Evolutionary conservation across 2,797 vertebrate genomes (phyloP).

Genomic region (Simalia tracyae): DNA sequence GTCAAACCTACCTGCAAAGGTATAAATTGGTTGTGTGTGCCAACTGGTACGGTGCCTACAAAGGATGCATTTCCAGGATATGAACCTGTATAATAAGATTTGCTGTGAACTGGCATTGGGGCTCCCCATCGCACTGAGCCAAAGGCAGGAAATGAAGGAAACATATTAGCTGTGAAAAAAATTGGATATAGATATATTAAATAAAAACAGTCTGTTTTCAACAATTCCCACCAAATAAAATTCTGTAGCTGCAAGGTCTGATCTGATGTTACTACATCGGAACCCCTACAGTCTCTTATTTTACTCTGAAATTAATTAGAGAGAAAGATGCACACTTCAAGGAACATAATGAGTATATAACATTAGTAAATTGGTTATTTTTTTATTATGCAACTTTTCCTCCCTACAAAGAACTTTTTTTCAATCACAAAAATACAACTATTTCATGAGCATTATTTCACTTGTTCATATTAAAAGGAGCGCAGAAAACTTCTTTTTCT

Average conservation of each 20-base stretch:
- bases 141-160: slow-evolving; percentile 81
- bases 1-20: slow-evolving; percentile 86
- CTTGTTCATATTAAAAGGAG: background rate
- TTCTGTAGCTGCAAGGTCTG: background rate
- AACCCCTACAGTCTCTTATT: background rate
- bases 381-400: background rate
- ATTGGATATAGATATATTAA: slow-evolving; percentile 21
- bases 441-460: background rate
- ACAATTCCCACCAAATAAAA: background rate
- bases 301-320: background rate
- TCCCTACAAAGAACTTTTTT: background rate
- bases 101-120: slow-evolving; percentile 76
- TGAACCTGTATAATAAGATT: slow-evolving; percentile 81
- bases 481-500: background rate
- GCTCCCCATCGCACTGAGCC: slow-evolving; percentile 83
- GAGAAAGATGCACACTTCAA: background rate
- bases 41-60: slow-evolving; percentile 74
- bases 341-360: background rate
- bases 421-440: background rate
- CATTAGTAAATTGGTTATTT: background rate
- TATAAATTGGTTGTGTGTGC: slow-evolving; percentile 94
- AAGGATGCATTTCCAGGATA: slow-evolving; percentile 78
- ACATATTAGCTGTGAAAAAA: slow-evolving; percentile 75
- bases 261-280: background rate
- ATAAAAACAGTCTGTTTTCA: background rate